These are phyloP conservation scores for Andrena chrysosceles DNA, from an alignment of 2,888 invertebrate species.

Conservation along the genomic window DNA sequence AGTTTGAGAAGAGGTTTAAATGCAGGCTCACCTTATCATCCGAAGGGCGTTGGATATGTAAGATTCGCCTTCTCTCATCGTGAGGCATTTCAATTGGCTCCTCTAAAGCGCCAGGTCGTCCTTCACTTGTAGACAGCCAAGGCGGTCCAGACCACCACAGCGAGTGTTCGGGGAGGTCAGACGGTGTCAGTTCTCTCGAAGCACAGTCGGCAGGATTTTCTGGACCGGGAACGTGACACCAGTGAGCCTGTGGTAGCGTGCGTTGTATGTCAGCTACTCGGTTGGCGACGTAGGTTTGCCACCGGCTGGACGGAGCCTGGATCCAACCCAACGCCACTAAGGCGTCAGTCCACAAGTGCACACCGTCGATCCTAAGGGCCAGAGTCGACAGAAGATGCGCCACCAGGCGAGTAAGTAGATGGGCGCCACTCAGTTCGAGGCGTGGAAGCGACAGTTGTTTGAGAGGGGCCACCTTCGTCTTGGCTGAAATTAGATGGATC, in stretches of 20 bases:
- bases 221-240: neutral
- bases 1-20: no score
- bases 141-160: neutral
- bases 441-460: conserved; percentile 7
- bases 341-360: neutral
- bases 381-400: neutral
- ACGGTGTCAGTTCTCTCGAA: neutral
- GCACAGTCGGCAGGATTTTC: neutral
- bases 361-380: neutral
- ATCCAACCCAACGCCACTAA: neutral
- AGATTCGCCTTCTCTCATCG: no score
- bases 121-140: neutral
- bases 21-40: no score
- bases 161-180: accelerated
- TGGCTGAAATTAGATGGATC: conserved; percentile 28
- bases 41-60: no score
- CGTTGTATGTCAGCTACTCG: neutral
- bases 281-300: neutral
- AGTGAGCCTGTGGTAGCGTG: neutral
- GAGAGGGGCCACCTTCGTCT: conserved; percentile 52
- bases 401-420: neutral
- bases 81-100: no score
- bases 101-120: no score
- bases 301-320: neutral
- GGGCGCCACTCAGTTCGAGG: neutral